These are phyloP conservation scores for Thaleichthys pacificus DNA, from an alignment of 2,797 vertebrate genomes.

Conservation along the genomic window DNA sequence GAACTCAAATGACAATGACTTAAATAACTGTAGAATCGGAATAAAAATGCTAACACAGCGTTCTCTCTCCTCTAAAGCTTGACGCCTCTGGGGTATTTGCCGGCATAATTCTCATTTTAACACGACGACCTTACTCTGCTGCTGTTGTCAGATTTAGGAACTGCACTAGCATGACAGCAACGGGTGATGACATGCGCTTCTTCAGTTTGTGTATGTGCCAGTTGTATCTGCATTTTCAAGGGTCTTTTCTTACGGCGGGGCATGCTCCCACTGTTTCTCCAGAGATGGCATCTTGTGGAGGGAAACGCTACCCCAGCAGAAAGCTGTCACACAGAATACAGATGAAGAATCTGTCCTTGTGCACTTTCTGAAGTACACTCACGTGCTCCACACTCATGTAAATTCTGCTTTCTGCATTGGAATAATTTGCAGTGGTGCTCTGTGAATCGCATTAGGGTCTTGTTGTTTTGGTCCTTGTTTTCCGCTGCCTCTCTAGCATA, in stretches of 20 bases:
- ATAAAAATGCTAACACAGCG: constrained; percentile 38
- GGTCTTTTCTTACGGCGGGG: constrained; percentile 31
- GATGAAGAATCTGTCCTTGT: constrained; percentile 68
- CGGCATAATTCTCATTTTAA: constrained; percentile 69
- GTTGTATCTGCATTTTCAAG: constrained; percentile 30
- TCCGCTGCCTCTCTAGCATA: constrained; percentile 12
- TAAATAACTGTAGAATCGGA: constrained; percentile 37
- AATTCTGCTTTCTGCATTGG: constrained; percentile 38
- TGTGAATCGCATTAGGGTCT: constrained; percentile 46
- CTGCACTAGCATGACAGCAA: constrained; percentile 52
- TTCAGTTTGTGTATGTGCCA: constrained; percentile 56
- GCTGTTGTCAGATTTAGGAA: constrained; percentile 70
- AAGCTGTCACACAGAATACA: constrained; percentile 66
- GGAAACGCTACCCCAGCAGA: constrained; percentile 50
- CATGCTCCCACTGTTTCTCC: constrained; percentile 52
- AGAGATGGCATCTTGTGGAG: constrained; percentile 56
- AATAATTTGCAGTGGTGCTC: constrained; percentile 11
- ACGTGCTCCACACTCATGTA: constrained; percentile 30
- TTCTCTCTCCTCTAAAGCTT: constrained; percentile 45
- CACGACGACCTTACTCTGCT: constrained; percentile 61
- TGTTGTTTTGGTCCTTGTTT: constrained; percentile 60
- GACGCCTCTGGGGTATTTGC: constrained; percentile 56
- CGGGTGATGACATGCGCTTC: constrained; percentile 42
- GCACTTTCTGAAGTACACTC: constrained; percentile 64
- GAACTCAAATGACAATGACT: constrained; percentile 41